Conservation (phyloP, 2,113 vertebrate genomes). For the Etheostoma cragini region DNA sequence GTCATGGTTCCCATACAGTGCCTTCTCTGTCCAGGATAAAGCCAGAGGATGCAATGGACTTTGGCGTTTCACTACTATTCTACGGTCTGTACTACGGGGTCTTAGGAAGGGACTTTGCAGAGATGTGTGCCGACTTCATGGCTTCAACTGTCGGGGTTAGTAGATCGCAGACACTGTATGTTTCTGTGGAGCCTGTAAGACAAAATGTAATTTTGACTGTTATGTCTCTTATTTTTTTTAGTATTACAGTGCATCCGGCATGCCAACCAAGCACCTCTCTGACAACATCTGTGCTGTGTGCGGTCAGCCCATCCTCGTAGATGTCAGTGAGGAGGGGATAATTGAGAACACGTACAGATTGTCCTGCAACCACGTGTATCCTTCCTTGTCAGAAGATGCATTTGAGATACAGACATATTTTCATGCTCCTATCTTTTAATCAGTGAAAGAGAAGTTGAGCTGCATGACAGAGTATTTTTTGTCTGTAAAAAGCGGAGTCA, state of each 20-base stretch:
- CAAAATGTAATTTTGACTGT: background rate
- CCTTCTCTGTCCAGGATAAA: slow-evolving; percentile 89
- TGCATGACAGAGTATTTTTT: background rate
- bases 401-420: background rate
- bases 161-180: background rate
- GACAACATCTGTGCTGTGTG: slow-evolving; percentile 97
- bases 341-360: slow-evolving; percentile 98
- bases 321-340: slow-evolving; percentile 97
- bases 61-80: slow-evolving; percentile 96
- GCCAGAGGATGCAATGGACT: slow-evolving; percentile 97
- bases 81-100: slow-evolving; percentile 98
- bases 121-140: slow-evolving; percentile 99
- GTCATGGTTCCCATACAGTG: background rate
- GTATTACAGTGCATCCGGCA: slow-evolving; percentile 97
- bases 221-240: slow-evolving; percentile 49
- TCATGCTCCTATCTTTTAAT: background rate
- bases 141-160: slow-evolving; percentile 97
- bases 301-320: slow-evolving; percentile 96
- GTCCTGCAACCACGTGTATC: slow-evolving; percentile 99
- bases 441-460: slow-evolving; percentile 34
- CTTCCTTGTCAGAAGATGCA: slow-evolving; percentile 60
- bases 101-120: slow-evolving; percentile 96
- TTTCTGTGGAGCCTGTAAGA: background rate
- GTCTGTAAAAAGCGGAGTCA: background rate
- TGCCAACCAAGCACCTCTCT: slow-evolving; percentile 98